These are phyloP conservation scores for Herpailurus yagouaroundi DNA, from an alignment of 2,113 vertebrate genomes.

Conservation along the genomic window DNA sequence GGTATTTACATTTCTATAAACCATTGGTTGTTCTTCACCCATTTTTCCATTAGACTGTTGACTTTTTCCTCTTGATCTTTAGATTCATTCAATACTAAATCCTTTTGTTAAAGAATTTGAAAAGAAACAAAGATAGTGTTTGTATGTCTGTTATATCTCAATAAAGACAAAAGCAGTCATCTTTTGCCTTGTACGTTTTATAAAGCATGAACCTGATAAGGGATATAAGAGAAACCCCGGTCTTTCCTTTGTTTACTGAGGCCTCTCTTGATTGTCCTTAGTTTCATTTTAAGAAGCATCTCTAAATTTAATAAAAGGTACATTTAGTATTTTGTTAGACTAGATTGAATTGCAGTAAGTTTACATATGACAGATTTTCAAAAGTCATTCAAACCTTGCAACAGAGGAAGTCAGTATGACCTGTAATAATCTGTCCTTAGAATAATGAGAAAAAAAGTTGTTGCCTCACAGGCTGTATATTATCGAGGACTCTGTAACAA, in stretches of 20 bases:
- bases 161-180: background rate
- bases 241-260: slow-evolving; percentile 42
- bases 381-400: slow-evolving; percentile 56
- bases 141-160: background rate
- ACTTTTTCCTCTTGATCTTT: slow-evolving; percentile 51
- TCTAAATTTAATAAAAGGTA: background rate
- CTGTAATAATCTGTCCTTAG: slow-evolving; percentile 55
- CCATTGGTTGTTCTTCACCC: background rate
- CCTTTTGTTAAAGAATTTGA: background rate
- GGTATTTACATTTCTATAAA: slow-evolving; percentile 49
- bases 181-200: slow-evolving; percentile 56
- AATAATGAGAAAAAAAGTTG: slow-evolving; percentile 53
- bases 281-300: slow-evolving; percentile 61
- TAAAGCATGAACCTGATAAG: slow-evolving; percentile 20
- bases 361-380: slow-evolving; percentile 63
- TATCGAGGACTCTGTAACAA: slow-evolving; percentile 46
- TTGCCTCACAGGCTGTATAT: slow-evolving; percentile 22
- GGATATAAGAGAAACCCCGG: background rate
- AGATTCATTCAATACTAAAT: slow-evolving; percentile 32
- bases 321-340: slow-evolving; percentile 58
- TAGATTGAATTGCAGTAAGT: slow-evolving; percentile 48
- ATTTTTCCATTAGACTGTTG: slow-evolving; percentile 34
- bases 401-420: slow-evolving; percentile 66
- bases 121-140: background rate
- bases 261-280: background rate